phyloP scores from a whole-genome alignment of 2,888 invertebrate species.

The Chelonus formosanus region DNA sequence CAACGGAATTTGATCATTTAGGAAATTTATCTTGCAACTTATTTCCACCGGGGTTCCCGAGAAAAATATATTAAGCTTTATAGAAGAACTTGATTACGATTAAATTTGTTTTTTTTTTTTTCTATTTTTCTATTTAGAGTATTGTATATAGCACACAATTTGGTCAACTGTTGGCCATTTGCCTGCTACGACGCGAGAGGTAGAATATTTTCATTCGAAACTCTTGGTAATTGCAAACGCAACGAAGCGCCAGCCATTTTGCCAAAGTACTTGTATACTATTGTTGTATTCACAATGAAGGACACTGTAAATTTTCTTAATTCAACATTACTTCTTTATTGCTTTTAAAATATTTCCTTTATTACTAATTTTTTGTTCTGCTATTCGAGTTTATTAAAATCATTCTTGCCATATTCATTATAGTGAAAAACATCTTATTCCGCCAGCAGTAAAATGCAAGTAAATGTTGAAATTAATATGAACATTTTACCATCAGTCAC shows the following conservation, averaged over 20 bases:
- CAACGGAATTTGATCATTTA: no score
- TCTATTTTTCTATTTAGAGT: not conserved
- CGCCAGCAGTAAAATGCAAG: no score
- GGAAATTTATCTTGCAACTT: no score
- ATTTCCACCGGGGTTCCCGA: no score
- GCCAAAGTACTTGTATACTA: conserved; percentile 20
- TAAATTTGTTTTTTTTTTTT: not conserved
- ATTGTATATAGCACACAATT: conserved; percentile 8
- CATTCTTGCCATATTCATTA: not conserved
- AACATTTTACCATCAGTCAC: no score
- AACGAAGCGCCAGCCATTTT: conserved; percentile 26
- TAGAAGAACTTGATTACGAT: not conserved
- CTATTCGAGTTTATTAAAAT: not conserved
- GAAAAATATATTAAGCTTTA: not conserved
- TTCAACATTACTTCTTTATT: conserved; percentile 17
- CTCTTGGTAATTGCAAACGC: conserved; percentile 32
- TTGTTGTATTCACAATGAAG: conserved; percentile 25
- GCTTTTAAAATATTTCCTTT: conserved; percentile 7
- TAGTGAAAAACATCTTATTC: no score
- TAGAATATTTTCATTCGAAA: conserved; percentile 30
- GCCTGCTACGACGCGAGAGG: not conserved
- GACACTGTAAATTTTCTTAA: conserved; percentile 21
- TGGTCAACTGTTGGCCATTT: conserved; percentile 3
- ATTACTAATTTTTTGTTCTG: not conserved
- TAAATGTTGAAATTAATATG: no score